Evolutionary conservation across 2,888 invertebrate species (phyloP).

Genomic region (Ethmia dodecea): DNA sequence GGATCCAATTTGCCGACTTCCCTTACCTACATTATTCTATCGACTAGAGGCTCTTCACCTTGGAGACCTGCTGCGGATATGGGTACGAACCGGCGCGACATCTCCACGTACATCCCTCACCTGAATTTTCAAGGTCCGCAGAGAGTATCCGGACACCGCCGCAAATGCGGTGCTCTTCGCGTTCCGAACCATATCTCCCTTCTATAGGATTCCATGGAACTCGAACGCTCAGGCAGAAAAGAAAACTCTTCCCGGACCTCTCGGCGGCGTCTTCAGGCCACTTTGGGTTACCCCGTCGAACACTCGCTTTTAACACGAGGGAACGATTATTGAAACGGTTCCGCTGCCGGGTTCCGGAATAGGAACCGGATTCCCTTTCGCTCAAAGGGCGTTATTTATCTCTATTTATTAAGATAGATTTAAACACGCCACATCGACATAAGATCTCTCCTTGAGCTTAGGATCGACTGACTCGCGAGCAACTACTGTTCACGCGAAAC

Average conservation of each 20-base stretch:
- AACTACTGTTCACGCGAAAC: conserved; percentile 70
- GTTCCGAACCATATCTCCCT: conserved; percentile 70
- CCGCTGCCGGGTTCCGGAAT: conserved; percentile 79
- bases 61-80: conserved; percentile 88
- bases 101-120: conserved; percentile 44
- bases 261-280: conserved; percentile 77
- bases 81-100: conserved; percentile 76
- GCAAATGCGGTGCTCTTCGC: conserved; percentile 41
- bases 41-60: conserved; percentile 83
- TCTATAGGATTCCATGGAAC: conserved; percentile 66
- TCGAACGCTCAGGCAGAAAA: conserved; percentile 69
- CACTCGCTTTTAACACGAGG: conserved; percentile 34
- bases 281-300: conserved; percentile 54
- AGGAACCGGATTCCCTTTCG: conserved; percentile 75
- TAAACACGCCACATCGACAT: conserved; percentile 52
- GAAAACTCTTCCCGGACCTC: conserved; percentile 68
- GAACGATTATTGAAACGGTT: conserved; percentile 64
- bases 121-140: conserved; percentile 51
- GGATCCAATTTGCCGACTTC: conserved; percentile 83
- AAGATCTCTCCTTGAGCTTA: conserved; percentile 74
- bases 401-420: conserved; percentile 9
- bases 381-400: conserved; percentile 53
- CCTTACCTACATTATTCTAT: conserved; percentile 81
- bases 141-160: conserved; percentile 43
- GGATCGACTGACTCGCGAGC: conserved; percentile 77